Conservation (phyloP, 2,888 invertebrate genomes). For the Lithophane socia region DNA sequence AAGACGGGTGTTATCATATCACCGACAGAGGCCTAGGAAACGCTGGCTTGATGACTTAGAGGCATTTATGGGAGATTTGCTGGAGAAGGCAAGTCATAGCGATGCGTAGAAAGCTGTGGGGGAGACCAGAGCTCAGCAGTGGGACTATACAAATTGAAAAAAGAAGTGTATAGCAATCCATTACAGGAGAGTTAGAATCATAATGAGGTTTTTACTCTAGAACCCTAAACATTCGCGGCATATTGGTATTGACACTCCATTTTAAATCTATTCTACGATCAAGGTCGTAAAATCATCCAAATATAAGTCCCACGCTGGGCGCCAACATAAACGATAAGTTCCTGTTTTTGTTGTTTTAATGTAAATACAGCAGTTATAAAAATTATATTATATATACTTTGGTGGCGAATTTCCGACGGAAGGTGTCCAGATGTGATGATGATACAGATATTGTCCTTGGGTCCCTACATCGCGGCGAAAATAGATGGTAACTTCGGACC, state of each 20-base stretch:
- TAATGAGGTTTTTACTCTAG: background rate
- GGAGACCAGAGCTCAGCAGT: background rate
- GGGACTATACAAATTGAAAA: background rate
- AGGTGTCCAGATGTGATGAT: constrained; percentile 15
- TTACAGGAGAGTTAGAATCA: background rate
- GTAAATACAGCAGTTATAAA: constrained; percentile 27
- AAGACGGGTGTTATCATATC: background rate
- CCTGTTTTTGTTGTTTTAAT: constrained; percentile 55
- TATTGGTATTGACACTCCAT: constrained; percentile 1
- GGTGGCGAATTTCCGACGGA: constrained; percentile 18
- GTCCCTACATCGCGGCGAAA: background rate
- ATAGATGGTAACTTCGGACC: background rate
- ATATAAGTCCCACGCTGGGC: constrained; percentile 58
- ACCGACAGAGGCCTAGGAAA: background rate
- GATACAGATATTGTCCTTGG: background rate
- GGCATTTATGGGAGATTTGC: background rate
- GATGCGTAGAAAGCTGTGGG: background rate
- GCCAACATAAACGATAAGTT: constrained; percentile 64
- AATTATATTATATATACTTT: constrained; percentile 8
- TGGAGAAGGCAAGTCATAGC: background rate
- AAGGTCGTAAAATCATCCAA: constrained; percentile 28
- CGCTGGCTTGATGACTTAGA: background rate
- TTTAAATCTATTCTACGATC: constrained; percentile 9
- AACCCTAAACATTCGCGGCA: background rate
- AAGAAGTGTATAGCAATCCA: background rate